Evolutionary conservation across 2,113 vertebrate species (phyloP).

Genomic region (Gambusia affinis): DNA sequence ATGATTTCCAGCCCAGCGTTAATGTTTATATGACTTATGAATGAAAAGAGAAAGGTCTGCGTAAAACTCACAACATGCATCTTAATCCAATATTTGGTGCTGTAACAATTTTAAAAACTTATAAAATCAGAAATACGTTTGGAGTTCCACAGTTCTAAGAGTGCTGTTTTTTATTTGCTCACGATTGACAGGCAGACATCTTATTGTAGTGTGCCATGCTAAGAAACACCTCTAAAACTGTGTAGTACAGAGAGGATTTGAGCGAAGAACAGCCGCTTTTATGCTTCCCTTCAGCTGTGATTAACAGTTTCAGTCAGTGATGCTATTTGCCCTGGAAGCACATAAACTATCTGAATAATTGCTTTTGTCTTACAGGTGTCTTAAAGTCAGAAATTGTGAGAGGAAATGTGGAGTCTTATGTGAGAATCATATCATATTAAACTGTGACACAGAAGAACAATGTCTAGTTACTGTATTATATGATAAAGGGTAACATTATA

Average conservation of each 20-base stretch:
- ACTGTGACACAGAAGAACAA: not conserved
- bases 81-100: not conserved
- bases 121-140: not conserved
- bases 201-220: not conserved
- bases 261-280: not conserved
- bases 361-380: not conserved
- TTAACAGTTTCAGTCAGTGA: not conserved
- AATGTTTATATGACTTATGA: not conserved
- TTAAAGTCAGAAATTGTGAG: not conserved
- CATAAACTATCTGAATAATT: not conserved
- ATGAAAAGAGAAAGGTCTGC: not conserved
- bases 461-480: conserved; percentile 56
- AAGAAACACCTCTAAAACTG: not conserved
- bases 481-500: conserved; percentile 69
- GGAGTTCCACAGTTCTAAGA: too few relatives aligned
- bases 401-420: not conserved
- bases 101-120: not conserved
- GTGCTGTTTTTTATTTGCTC: not conserved
- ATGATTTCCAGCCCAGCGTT: not conserved
- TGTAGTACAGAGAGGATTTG: not conserved
- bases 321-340: not conserved
- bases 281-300: not conserved
- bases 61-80: not conserved
- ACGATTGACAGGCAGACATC: not conserved
- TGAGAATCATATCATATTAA: not conserved